Base-by-base conservation (phyloP, 2,888 invertebrate genomes). In the Blera fallax region DNA sequence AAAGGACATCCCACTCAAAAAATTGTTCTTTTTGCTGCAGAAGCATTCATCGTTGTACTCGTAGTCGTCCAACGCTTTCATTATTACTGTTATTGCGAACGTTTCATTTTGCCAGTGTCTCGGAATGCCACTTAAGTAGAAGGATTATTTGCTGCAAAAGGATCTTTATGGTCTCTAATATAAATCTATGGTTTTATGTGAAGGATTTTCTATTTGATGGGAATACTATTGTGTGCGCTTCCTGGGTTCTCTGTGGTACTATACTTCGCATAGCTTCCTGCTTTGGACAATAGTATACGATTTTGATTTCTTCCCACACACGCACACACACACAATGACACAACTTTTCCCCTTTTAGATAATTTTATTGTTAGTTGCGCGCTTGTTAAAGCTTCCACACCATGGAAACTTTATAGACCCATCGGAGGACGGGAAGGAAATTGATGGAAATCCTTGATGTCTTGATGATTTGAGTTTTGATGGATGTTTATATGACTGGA, bases 121-220 rank as follows among this genome's bases (percentile, higher is more conserved):
- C 32, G 56, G 14, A 74, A 74, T 84, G 83, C 79, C 83, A 84
- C 83, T 84, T 84, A 84, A 84, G 79, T 69, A 74, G 64, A 84
- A 84, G 79, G 79, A 84, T 84, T 84, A 79, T 84, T 74, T 79
- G 40, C 69, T 73, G 29, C 52, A 32, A 64, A 73, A 64, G 83
- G 72, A 74, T 79, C 56, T 77, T 84, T 79, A 79, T 69, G 27
- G 54, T 73, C 56, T 83, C 67, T 67, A 60, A 73, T 54, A 84
- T 84, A 84, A 74, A 84, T 84, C 83, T 69, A 64, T 64, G 83
- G 83, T 84, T 84, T 84, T 84, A 84, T 79, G 56, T 18, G 27
- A 52, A 34, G 78, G 69, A 52, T 50, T 77, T 67, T 43, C 58
- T 24, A 34, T 52, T 32, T 50, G 65, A 67, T 76, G 76, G 21